Conservation (phyloP, 1,140 invertebrate species). For the Onthophagus taurus region DNA sequence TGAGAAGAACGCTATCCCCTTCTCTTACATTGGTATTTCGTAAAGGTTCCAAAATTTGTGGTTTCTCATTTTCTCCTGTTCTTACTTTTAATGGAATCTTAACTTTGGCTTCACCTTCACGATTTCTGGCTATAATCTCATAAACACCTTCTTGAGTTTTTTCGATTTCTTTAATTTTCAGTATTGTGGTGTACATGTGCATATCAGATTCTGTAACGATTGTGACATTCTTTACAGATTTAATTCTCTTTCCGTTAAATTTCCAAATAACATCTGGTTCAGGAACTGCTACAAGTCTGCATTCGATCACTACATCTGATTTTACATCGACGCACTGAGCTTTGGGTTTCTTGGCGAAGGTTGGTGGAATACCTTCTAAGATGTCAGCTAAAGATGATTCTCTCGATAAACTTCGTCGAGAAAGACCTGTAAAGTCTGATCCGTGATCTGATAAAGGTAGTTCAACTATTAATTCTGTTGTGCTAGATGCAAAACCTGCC, state of each 20-base stretch:
- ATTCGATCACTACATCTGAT: slow-evolving; percentile 71
- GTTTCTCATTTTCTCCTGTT: slow-evolving; percentile 64
- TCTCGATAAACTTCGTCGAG: slow-evolving; percentile 71
- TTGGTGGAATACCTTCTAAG: slow-evolving; percentile 83
- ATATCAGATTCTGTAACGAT: slow-evolving; percentile 74
- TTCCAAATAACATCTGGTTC: slow-evolving; percentile 84
- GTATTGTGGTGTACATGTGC: slow-evolving; percentile 77
- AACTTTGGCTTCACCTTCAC: slow-evolving; percentile 79
- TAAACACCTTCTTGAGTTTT: slow-evolving; percentile 80
- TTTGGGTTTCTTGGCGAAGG: slow-evolving; percentile 81
- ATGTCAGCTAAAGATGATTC: slow-evolving; percentile 87
- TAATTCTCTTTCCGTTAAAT: slow-evolving; percentile 61
- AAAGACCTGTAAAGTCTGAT: slow-evolving; percentile 64
- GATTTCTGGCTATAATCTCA: slow-evolving; percentile 77
- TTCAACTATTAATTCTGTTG: slow-evolving; percentile 82
- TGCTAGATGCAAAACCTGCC: slow-evolving; percentile 84
- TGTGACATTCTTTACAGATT: slow-evolving; percentile 56
- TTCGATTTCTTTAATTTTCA: slow-evolving; percentile 68
- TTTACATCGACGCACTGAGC: slow-evolving; percentile 73
- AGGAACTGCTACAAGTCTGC: slow-evolving; percentile 77
- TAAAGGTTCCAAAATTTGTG: slow-evolving; percentile 71
- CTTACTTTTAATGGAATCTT: slow-evolving; percentile 74
- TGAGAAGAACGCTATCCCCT: slow-evolving; percentile 65
- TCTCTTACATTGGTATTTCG: slow-evolving; percentile 64
- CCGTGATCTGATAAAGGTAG: slow-evolving; percentile 80